Evolutionary conservation across 2,113 vertebrate genomes (phyloP).

Genomic region (Centropus bengalensis): DNA sequence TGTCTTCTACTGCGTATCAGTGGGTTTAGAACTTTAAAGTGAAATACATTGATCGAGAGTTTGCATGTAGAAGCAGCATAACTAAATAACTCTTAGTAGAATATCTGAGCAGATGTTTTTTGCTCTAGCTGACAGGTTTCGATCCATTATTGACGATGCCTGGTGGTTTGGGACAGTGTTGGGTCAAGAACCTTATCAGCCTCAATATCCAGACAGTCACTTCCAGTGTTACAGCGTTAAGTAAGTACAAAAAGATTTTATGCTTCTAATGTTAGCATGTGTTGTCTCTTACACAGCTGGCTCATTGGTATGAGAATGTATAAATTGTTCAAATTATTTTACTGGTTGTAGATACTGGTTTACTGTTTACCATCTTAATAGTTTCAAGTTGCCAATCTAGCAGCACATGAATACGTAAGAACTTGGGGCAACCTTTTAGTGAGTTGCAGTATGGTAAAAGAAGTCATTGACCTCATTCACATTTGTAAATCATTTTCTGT

Average conservation of each 20-base stretch:
- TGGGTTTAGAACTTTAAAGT: not conserved
- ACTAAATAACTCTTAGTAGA: not conserved
- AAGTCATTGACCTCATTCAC: not conserved
- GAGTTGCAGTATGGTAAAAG: not conserved
- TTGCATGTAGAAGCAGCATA: not conserved
- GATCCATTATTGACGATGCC: conserved; percentile 96
- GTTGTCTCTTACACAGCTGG: not conserved
- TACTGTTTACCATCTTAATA: not conserved
- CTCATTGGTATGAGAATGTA: not conserved
- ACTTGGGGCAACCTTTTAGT: not conserved
- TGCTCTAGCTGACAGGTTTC: conserved; percentile 87
- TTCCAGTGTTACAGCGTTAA: conserved; percentile 97
- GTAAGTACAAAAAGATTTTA: conserved; percentile 74
- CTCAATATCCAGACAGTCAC: conserved; percentile 93
- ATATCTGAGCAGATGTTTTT: not conserved
- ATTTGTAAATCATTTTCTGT: not conserved
- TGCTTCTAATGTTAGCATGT: not conserved
- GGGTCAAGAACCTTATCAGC: conserved; percentile 93
- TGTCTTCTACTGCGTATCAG: not conserved
- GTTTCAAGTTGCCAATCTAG: not conserved
- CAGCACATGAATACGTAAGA: not conserved
- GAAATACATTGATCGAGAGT: not conserved
- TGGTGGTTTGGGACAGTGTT: conserved; percentile 99
- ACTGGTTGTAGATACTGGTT: not conserved
- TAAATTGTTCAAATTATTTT: not conserved